These are phyloP conservation scores for Panopea generosa DNA, from an alignment of 2,888 invertebrate species.

Conservation along the genomic window DNA sequence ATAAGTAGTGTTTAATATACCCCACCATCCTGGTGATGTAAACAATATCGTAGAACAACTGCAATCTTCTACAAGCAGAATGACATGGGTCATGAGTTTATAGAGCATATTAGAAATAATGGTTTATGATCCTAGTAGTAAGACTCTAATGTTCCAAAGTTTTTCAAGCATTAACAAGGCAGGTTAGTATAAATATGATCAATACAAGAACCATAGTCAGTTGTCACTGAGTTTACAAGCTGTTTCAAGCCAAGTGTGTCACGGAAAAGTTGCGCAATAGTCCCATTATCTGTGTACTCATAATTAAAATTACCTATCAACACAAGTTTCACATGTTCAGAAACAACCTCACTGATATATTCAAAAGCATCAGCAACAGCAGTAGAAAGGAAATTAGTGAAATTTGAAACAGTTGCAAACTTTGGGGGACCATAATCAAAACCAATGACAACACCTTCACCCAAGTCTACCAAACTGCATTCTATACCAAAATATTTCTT, in stretches of 20 bases:
- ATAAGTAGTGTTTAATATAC: no score
- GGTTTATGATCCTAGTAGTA: constrained; percentile 44
- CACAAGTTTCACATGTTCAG: neutral
- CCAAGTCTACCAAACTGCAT: neutral
- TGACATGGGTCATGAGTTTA: no score
- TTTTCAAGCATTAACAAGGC: no score
- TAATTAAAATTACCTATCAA: constrained; percentile 12
- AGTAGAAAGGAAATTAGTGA: no score
- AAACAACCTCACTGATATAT: neutral
- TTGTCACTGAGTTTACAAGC: constrained; percentile 14
- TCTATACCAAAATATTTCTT: constrained; percentile 15
- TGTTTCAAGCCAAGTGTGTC: neutral
- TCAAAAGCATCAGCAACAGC: neutral
- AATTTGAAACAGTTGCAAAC: constrained; percentile 16
- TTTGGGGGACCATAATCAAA: constrained; percentile 22
- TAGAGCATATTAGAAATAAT: constrained; percentile 10
- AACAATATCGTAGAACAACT: no score
- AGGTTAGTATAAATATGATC: constrained; percentile 16
- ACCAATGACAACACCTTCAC: constrained; percentile 1
- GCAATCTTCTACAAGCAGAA: no score
- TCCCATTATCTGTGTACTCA: no score
- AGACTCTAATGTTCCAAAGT: constrained; percentile 4
- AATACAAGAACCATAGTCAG: constrained; percentile 35
- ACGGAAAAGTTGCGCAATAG: neutral
- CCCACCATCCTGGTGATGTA: no score